Conservation (phyloP, 2,888 invertebrate genomes). For the Caenorhabditis becei region DNA sequence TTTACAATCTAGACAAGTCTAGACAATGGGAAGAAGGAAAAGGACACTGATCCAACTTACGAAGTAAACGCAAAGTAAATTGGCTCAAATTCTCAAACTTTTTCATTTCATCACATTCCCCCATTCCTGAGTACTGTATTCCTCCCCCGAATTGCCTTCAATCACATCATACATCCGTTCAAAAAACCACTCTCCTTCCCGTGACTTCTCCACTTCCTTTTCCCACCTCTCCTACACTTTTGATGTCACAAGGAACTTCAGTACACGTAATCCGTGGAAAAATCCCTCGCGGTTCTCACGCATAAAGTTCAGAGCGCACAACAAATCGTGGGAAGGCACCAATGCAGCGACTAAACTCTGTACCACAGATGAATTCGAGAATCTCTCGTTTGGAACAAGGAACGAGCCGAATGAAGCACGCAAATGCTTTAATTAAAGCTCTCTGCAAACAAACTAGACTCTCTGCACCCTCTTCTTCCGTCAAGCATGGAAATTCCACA, state of each 20-base stretch:
- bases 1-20: too few species aligned
- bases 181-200: too few species aligned
- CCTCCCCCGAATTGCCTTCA: too few species aligned
- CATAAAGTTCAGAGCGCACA: constrained; percentile 5
- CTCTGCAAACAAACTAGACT: neutral
- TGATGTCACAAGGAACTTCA: constrained; percentile 7
- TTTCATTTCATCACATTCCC: too few species aligned
- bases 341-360: neutral
- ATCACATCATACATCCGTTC: too few species aligned
- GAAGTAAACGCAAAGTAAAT: too few species aligned
- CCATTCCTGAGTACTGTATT: too few species aligned
- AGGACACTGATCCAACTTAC: too few species aligned
- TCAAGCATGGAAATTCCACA: neutral
- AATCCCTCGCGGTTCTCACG: constrained; percentile 14
- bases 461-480: neutral
- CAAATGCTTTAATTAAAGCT: neutral
- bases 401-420: too few species aligned
- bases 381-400: too few species aligned
- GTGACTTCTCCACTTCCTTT: neutral
- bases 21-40: too few species aligned
- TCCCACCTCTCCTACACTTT: neutral
- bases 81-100: too few species aligned
- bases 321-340: neutral
- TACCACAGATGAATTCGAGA: neutral
- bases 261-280: constrained; percentile 1